A percentile compares a stretch with the other conserved stretches of the same genome.
phyloP scores from a whole-genome alignment of 2,797 vertebrate species.

The Sphenodon punctatus region DNA sequence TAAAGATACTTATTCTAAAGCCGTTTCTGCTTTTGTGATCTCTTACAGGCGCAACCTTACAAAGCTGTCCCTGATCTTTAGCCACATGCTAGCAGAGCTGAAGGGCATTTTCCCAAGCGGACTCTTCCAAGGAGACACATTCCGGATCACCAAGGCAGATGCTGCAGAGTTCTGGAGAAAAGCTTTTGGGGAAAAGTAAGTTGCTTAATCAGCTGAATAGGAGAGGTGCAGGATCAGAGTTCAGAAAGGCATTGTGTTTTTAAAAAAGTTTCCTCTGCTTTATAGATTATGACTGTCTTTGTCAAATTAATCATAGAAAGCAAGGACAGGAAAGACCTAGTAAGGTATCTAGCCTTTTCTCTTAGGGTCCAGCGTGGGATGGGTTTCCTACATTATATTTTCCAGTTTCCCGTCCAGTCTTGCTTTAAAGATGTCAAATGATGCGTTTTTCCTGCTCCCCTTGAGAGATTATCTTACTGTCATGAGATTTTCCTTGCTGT shows the following conservation, averaged over 20 bases:
- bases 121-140: slow-evolving; percentile 95
- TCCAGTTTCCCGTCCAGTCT: background rate
- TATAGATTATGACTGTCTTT: fast-evolving
- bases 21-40: background rate
- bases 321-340: fast-evolving
- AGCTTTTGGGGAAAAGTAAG: slow-evolving; percentile 97
- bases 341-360: background rate
- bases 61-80: slow-evolving; percentile 97
- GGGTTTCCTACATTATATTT: background rate
- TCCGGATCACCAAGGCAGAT: slow-evolving; percentile 98
- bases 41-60: slow-evolving; percentile 90
- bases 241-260: background rate
- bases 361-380: background rate
- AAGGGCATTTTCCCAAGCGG: slow-evolving; percentile 97
- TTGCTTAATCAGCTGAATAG: slow-evolving; percentile 14
- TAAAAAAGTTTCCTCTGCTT: background rate
- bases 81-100: slow-evolving; percentile 97
- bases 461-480: background rate
- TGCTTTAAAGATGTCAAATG: background rate
- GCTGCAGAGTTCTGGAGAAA: slow-evolving; percentile 98
- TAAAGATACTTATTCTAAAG: too few relatives aligned
- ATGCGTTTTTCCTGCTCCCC: background rate
- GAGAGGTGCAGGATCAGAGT: background rate
- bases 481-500: background rate
- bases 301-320: background rate